Percentiles rank a stretch among this genome's conserved stretches.
Conservation (phyloP, 37 sponge, comb jelly and placozoan species). For the Oscarella lobularis region DNA sequence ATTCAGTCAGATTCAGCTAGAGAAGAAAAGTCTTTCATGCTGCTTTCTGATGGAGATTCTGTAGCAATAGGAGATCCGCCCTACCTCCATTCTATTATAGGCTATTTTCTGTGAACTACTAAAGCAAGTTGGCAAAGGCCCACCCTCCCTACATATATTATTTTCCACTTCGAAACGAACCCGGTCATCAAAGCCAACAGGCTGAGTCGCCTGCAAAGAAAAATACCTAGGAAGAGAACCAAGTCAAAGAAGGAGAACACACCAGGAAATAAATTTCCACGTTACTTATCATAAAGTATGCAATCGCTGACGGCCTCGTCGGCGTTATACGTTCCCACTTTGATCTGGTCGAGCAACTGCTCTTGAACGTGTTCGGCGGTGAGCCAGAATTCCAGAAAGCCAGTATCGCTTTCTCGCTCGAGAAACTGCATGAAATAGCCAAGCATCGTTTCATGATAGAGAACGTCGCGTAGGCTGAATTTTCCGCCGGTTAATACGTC, state of each 20-base stretch:
- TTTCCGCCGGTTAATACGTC: not conserved
- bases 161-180: not conserved
- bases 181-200: not conserved
- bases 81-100: not conserved
- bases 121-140: not conserved
- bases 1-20: too few species aligned
- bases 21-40: too few species aligned
- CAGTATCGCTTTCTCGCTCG: not conserved
- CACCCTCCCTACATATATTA: not conserved
- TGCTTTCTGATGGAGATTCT: too few species aligned
- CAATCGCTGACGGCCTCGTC: not conserved
- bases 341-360: not conserved
- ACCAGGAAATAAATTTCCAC: too few species aligned
- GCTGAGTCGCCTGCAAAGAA: not conserved
- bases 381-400: not conserved
- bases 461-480: not conserved
- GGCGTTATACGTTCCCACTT: not conserved
- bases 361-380: not conserved
- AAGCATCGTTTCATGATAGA: not conserved
- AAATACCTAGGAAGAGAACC: slow-evolving; percentile 4
- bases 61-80: too few species aligned
- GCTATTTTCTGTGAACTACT: not conserved
- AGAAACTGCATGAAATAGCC: slow-evolving; percentile 1
- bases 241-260: too few species aligned
- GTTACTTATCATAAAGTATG: not conserved